Conservation (phyloP, 92 coral and sea anemone genomes). For the Heteractis magnifica region DNA sequence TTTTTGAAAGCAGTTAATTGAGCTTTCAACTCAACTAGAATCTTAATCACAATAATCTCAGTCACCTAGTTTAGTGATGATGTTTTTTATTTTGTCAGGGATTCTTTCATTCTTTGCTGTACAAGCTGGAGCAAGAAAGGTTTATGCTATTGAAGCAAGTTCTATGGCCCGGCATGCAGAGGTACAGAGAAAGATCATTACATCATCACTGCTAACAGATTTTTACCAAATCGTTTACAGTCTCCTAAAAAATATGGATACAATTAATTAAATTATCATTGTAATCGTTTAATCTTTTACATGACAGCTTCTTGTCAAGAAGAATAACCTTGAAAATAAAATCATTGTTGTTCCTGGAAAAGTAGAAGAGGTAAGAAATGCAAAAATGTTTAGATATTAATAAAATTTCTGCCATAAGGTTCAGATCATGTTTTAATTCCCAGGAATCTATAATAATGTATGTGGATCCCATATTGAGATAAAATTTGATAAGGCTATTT, state of each 20-base stretch:
- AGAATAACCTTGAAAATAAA: slow-evolving; percentile 77
- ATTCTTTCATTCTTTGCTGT: slow-evolving; percentile 97
- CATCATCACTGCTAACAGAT: neutral
- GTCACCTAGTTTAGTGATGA: no score
- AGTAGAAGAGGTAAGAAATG: slow-evolving; percentile 81
- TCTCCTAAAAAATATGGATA: no score
- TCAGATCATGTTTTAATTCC: no score
- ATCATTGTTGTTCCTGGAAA: slow-evolving; percentile 89
- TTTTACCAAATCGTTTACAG: neutral
- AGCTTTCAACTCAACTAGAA: no score
- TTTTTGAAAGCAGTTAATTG: no score
- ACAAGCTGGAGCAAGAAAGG: slow-evolving; percentile 96
- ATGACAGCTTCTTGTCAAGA: slow-evolving; percentile 70
- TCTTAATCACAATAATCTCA: no score
- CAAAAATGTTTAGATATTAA: no score
- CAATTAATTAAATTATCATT: neutral
- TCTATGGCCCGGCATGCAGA: slow-evolving; percentile 97
- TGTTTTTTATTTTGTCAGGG: slow-evolving; percentile 39
- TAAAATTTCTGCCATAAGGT: no score
- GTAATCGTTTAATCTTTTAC: neutral
- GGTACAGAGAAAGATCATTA: slow-evolving; percentile 42
- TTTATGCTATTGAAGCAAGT: slow-evolving; percentile 97
- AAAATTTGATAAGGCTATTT: no score
- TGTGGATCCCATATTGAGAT: no score
- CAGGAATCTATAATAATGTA: no score